Evolutionary conservation across 2,888 invertebrate species (phyloP).

Genomic region (Smittia aterrima): DNA sequence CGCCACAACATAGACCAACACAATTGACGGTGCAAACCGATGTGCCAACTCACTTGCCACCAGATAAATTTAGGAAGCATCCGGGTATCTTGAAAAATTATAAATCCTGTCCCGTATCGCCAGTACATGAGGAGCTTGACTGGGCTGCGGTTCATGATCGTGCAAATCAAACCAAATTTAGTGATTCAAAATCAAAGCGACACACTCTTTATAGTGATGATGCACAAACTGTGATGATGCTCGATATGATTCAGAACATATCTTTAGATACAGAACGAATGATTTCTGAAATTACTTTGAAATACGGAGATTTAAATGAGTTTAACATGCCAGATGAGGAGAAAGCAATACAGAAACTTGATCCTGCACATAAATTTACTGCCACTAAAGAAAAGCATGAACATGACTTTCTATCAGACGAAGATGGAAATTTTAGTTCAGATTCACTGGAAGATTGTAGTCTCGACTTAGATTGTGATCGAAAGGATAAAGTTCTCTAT

Average conservation of each 20-base stretch:
- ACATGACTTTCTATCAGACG: constrained; percentile 50
- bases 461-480: constrained; percentile 57
- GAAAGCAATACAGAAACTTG: constrained; percentile 47
- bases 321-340: constrained; percentile 50
- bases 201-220: constrained; percentile 55
- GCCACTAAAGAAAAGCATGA: constrained; percentile 43
- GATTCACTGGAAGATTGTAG: constrained; percentile 75
- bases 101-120: constrained; percentile 78
- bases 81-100: constrained; percentile 64
- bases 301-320: constrained; percentile 63
- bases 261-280: constrained; percentile 63
- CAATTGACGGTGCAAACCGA: constrained; percentile 31
- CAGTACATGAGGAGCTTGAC: constrained; percentile 75
- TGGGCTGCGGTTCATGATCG: constrained; percentile 52
- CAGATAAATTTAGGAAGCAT: constrained; percentile 45
- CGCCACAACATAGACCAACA: constrained; percentile 21
- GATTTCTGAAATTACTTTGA: constrained; percentile 65
- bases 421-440: constrained; percentile 73
- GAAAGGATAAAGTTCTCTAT: constrained; percentile 52
- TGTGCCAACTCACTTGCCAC: constrained; percentile 21
- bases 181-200: constrained; percentile 48
- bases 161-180: constrained; percentile 47
- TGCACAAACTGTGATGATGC: constrained; percentile 57
- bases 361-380: constrained; percentile 14
- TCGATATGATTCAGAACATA: constrained; percentile 62